Evolutionary conservation across 2,797 vertebrate species (phyloP).

Genomic region (Tapirus indicus): DNA sequence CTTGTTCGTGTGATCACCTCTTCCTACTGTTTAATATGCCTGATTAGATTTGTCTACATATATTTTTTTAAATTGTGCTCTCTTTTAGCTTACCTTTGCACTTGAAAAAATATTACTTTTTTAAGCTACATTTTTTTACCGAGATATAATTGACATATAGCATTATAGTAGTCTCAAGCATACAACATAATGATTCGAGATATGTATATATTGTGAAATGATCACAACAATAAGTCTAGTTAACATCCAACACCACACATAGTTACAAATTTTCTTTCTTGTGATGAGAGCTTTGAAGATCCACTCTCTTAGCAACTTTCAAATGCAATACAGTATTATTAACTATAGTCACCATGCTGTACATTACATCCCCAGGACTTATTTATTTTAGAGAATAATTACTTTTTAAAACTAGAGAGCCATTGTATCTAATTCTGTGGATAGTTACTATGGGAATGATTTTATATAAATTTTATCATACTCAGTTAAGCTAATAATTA

Average conservation of each 20-base stretch:
- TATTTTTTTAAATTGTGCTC: neutral
- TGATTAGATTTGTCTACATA: neutral
- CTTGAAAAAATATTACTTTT: neutral
- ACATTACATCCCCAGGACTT: no score
- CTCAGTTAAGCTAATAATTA: neutral
- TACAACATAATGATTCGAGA: no score
- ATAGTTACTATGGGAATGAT: constrained; percentile 2
- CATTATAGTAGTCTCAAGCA: no score
- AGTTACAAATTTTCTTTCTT: no score
- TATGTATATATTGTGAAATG: no score
- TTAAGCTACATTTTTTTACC: neutral
- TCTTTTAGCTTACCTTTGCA: constrained; percentile 44
- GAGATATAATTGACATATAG: no score
- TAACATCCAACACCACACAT: no score
- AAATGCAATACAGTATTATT: no score
- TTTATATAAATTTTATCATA: constrained; percentile 11
- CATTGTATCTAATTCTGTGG: neutral
- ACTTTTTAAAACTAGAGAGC: constrained; percentile 23
- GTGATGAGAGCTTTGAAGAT: no score
- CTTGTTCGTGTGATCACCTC: neutral
- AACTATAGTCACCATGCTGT: no score
- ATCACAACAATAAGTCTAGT: no score
- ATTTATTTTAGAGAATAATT: neutral
- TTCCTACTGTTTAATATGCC: neutral
- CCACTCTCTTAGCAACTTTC: no score